phyloP scores from a whole-genome alignment of 2,888 invertebrate species.

The Laothoe populi region DNA sequence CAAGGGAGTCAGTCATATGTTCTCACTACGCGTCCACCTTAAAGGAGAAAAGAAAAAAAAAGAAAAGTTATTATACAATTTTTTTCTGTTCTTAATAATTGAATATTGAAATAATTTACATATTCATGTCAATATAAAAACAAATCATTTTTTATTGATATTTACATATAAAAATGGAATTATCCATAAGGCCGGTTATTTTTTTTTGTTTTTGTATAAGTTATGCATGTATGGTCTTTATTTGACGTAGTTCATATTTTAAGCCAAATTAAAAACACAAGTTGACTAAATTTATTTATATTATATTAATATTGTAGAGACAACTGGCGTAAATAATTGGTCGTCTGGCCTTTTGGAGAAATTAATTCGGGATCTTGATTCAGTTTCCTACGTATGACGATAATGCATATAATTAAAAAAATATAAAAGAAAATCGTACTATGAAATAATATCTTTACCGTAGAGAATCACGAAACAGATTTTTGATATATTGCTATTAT shows the following conservation, averaged over 20 bases:
- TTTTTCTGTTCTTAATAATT: too few species aligned
- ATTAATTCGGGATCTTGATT: slow-evolving; percentile 3
- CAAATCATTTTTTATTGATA: background rate
- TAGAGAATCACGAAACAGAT: too few species aligned
- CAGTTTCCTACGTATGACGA: background rate
- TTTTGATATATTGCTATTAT: too few species aligned
- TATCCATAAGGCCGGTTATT: too few species aligned
- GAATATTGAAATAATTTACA: too few species aligned
- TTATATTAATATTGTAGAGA: background rate
- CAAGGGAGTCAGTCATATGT: too few species aligned
- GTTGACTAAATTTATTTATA: background rate
- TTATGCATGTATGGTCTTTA: background rate
- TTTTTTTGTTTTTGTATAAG: background rate
- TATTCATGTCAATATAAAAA: too few species aligned
- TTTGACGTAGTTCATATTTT: background rate
- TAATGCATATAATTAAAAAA: background rate
- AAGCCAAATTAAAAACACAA: slow-evolving; percentile 10
- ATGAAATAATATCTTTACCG: too few species aligned
- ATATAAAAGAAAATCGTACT: too few species aligned
- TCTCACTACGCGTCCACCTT: too few species aligned
- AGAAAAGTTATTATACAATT: too few species aligned
- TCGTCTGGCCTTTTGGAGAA: slow-evolving; percentile 5
- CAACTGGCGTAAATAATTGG: slow-evolving; percentile 16
- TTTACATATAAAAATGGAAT: background rate
- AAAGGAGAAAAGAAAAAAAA: too few species aligned